Evolutionary conservation across 2,113 vertebrate species (phyloP), one percentile per base, ranked within the genome.

Genomic region (Coracopsis vasa): DNA sequence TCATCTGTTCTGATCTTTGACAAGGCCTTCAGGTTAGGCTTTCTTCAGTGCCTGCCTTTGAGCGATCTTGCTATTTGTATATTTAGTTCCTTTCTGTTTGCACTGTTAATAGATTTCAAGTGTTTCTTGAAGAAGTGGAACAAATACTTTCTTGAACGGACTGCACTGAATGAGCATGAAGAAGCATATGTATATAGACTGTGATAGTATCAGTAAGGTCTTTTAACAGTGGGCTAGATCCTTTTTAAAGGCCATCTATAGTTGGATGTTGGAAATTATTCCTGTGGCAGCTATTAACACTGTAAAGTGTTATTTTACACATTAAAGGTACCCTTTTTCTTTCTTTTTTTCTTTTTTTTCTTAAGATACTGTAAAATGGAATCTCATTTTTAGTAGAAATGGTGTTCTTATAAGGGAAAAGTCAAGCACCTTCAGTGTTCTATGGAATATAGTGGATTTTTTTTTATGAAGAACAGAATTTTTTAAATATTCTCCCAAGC

Each of bases 151-250:
- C 1, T 2, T 39, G 37, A 67, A 62, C 13, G 18, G 21, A 7
- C 23, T 75, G 24, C 11, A 4, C 13, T 41, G 35, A 21, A 25
- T 54, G 45, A 71, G 18, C 2, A 2, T 33, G 24, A 60, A 65
- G 54, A 11, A 58, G 23, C 11, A 71, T n/a, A 53, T 29, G n/a
- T n/a, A 13, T 27, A 7, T 24, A 66, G 35, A 19, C 27, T 14
- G 25, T 10, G 11, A 10, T 14, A 18, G 7, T 31, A 31, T 31
- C 4, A 6, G 1, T 37, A 11, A 27, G 27, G 14, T 16, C 2
- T 66, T 65, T 51, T 66, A 47, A 25, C 45, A 31, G 3, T 11
- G 2, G 7, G 0, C 14, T 21, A 7, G 13, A 25, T 42, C 13
- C 8, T 45, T 69, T 94, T 19, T 62, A 58, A 58, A 58, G 56